Percentiles rank a stretch among this genome's conserved stretches.
Conservation (phyloP, 1,140 invertebrate species). For the Linepithema humile region DNA sequence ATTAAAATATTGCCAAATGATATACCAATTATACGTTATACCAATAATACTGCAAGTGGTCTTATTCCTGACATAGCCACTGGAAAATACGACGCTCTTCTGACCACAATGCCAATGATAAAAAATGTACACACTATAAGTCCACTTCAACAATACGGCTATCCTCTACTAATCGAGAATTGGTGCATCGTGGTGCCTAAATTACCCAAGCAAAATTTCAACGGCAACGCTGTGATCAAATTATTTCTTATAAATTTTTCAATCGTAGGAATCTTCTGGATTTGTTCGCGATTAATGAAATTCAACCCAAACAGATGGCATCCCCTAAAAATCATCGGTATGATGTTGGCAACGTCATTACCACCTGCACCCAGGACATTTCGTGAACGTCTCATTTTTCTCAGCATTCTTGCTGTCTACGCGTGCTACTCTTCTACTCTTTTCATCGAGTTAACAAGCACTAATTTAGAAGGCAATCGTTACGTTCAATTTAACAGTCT, state of each 20-base stretch:
- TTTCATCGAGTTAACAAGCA: neutral
- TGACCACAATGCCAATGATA: neutral
- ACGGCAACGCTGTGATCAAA: neutral
- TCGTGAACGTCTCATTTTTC: neutral
- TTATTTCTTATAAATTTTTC: neutral
- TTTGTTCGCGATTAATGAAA: conserved; percentile 13
- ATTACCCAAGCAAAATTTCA: neutral
- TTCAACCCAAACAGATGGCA: neutral
- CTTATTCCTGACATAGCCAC: neutral
- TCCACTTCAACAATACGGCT: no score
- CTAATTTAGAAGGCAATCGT: neutral
- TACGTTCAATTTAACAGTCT: neutral
- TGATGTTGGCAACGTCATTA: neutral
- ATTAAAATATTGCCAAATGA: neutral
- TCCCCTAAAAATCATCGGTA: neutral
- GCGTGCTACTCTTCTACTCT: neutral
- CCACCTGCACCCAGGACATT: neutral
- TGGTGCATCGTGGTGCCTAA: neutral
- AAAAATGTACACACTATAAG: neutral
- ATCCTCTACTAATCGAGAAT: neutral
- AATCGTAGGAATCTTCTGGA: conserved; percentile 5
- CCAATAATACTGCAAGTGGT: neutral
- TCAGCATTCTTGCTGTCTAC: neutral
- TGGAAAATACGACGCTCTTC: neutral
- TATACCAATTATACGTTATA: neutral